Evolutionary conservation across 2,888 invertebrate species (phyloP).

Genomic region (Halictus quadricinctus): DNA sequence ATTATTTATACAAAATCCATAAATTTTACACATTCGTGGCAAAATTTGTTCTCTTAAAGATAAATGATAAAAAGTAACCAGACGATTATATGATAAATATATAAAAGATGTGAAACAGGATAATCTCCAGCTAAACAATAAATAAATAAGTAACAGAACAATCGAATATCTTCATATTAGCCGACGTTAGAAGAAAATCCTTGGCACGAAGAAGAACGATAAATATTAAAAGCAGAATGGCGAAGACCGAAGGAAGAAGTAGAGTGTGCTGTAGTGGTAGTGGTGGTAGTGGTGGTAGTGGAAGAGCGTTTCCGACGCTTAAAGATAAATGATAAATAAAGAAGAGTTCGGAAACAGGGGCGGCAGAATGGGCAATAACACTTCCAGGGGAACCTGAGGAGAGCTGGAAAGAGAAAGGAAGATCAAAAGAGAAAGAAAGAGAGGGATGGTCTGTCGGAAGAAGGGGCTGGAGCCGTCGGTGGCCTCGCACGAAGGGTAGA

Average conservation of each 20-base stretch:
- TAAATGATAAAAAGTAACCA: too few relatives aligned
- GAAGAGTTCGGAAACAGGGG: slow-evolving; percentile 6
- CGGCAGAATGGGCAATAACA: slow-evolving; percentile 42
- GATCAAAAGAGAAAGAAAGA: not conserved
- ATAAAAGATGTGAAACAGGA: too few relatives aligned
- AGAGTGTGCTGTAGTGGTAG: not conserved
- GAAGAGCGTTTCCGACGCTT: slow-evolving; percentile 15
- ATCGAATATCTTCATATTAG: not conserved
- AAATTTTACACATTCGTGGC: too few relatives aligned
- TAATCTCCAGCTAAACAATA: too few relatives aligned
- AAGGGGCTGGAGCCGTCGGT: slow-evolving; percentile 33
- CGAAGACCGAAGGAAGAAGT: not conserved
- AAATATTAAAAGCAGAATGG: not conserved
- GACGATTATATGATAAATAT: too few relatives aligned
- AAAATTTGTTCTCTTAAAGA: too few relatives aligned
- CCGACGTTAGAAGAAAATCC: too few relatives aligned
- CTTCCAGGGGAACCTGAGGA: slow-evolving; percentile 7
- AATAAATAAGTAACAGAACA: too few relatives aligned
- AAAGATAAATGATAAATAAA: slow-evolving; percentile 8
- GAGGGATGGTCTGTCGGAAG: slow-evolving; percentile 14
- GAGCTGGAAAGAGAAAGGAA: not conserved
- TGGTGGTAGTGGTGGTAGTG: not conserved
- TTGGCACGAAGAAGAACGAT: not conserved
- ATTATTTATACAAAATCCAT: too few relatives aligned
- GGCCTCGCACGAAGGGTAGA: slow-evolving; percentile 61